A percentile compares a stretch with the other conserved stretches of the same genome.
Evolutionary conservation across 2,113 vertebrate genomes (phyloP).

Genomic region (Probosciger aterrimus): DNA sequence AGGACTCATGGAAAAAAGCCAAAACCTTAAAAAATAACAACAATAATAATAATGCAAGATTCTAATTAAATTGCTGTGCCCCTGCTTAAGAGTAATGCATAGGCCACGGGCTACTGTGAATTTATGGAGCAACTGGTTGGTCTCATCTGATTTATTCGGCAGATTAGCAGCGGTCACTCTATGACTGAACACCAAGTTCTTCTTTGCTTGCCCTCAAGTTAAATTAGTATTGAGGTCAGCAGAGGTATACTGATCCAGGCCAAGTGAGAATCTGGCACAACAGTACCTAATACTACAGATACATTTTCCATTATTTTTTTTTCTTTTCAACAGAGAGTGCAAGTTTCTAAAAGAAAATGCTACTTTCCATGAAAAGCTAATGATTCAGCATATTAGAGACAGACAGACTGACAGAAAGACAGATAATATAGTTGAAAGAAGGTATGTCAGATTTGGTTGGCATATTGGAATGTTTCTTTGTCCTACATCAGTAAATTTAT

Average conservation of each 20-base stretch:
- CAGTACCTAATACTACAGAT: neutral
- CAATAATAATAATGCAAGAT: neutral
- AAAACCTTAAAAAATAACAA: neutral
- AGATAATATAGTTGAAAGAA: neutral
- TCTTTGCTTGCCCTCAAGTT: conserved; percentile 34
- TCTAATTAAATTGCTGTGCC: neutral
- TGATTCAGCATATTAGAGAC: neutral
- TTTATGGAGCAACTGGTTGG: neutral
- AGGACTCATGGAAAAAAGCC: neutral
- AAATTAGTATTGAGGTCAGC: conserved; percentile 55
- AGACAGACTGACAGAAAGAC: neutral
- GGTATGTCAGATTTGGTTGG: neutral
- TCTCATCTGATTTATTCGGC: conserved; percentile 16
- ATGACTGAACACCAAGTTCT: conserved; percentile 41
- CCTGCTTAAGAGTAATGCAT: neutral
- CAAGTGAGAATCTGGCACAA: conserved; percentile 45
- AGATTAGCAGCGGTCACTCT: neutral
- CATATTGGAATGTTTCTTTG: neutral
- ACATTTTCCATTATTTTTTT: conserved; percentile 23
- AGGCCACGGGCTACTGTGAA: neutral
- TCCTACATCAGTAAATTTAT: neutral
- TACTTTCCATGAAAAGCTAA: neutral
- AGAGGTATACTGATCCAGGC: conserved; percentile 38
- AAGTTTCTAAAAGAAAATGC: neutral
- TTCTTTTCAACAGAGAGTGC: neutral